phyloP scores from a whole-genome alignment of 35 echinoderm and acorn worm species.

The Acanthaster planci region DNA sequence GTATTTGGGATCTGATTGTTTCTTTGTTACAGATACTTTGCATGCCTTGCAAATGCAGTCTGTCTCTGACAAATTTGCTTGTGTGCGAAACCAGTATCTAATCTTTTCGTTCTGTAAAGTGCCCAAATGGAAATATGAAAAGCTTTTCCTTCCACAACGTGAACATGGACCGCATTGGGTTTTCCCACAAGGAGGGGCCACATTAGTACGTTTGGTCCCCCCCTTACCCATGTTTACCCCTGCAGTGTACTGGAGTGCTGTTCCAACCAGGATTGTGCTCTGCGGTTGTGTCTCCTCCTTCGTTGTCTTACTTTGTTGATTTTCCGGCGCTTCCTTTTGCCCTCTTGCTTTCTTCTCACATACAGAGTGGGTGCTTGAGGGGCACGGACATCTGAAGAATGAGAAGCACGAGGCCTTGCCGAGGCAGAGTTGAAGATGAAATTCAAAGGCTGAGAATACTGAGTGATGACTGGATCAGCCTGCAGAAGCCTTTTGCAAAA shows the following conservation, averaged over 20 bases:
- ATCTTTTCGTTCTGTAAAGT: neutral
- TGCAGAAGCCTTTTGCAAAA: neutral
- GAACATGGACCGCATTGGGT: neutral
- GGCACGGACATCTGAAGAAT: neutral
- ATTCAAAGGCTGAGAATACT: neutral
- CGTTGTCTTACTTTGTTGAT: neutral
- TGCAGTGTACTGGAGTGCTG: neutral
- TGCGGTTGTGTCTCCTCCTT: neutral
- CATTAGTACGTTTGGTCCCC: neutral
- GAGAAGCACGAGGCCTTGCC: neutral
- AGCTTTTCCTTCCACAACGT: neutral
- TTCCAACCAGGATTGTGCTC: neutral
- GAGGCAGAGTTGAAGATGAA: neutral
- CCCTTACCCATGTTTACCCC: neutral
- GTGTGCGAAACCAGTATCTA: neutral
- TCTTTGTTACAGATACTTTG: neutral
- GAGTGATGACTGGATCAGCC: neutral
- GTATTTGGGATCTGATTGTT: neutral
- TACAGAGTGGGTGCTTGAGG: neutral
- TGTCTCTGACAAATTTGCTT: neutral
- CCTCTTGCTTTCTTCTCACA: neutral
- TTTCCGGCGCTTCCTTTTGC: neutral
- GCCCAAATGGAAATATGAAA: neutral
- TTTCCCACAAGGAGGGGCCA: neutral
- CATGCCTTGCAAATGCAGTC: slow-evolving; percentile 1